Evolutionary conservation across 2,888 invertebrate species (phyloP), one percentile per base, ranked within the genome.

Genomic region (Yponomeuta sedellus): DNA sequence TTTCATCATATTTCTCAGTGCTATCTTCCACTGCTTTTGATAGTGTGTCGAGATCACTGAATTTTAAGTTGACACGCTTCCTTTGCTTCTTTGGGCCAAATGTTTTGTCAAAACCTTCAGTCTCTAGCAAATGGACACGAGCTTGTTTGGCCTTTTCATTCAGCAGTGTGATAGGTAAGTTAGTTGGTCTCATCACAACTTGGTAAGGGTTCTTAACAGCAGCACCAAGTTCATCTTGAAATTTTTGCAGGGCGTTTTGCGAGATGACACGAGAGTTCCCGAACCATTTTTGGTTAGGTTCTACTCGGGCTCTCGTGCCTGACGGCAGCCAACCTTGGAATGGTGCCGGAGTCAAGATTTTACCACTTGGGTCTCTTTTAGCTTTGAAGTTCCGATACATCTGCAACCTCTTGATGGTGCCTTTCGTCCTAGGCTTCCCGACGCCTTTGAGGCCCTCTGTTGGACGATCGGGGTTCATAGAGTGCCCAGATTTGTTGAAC

Each of bases 331-430:
- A 94, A 62, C 96, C 96, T 93, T 99, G 99, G 83, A 98, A 99
- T 0, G 99, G 99, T 0, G 99, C 99, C 39, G 99, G 96, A 56
- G 94, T 95, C 62, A 98, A 87, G 66, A 99, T 98, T 92, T 98
- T 97, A 64, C 99, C 96, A 67, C 92, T 92, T 76, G 94, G 94
- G 86, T 99, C 96, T 66, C 99, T 93, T 82, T 97, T 98, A 0
- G 99, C 95, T 86, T 99, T 99, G 81, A 97, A 98, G 87, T 98
- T 98, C 73, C 97, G 94, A 88, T 99, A 99, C 99, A 99, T 99
- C 85, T 98, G 97, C 71, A 99, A 88, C 64, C 99, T 93, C 80
- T 97, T 98, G 69, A 99, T 99, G 0, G 99, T 99, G 16, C 95
- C 95, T 83, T 96, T 97, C 16, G 98, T 96, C 74, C 99, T 93